phyloP scores from a whole-genome alignment of 2,797 vertebrate species.

The Leptatherina wallacei region DNA sequence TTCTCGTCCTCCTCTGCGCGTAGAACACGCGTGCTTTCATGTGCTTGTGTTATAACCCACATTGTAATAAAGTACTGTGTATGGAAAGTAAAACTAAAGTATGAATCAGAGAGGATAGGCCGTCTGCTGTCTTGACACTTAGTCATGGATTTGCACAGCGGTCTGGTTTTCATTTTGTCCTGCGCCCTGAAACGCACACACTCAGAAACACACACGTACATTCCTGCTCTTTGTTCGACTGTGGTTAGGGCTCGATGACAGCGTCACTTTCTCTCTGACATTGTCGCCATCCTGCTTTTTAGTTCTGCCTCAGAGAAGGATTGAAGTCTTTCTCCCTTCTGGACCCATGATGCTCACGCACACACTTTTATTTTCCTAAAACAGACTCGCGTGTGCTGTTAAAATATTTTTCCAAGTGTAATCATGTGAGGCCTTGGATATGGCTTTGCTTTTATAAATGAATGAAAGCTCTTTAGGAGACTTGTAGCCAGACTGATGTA shows the following conservation, averaged over 20 bases:
- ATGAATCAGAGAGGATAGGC: conserved; percentile 32
- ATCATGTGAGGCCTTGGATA: conserved; percentile 18
- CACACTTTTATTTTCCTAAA: neutral
- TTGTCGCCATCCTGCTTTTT: conserved; percentile 22
- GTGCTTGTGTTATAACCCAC: conserved; percentile 26
- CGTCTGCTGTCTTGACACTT: conserved; percentile 44
- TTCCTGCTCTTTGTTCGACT: conserved; percentile 50
- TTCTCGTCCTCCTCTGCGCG: conserved; percentile 4
- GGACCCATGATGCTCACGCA: neutral
- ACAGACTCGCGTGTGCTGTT: neutral
- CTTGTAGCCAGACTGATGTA: conserved; percentile 12
- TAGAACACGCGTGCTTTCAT: conserved; percentile 27
- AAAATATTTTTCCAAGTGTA: conserved; percentile 15
- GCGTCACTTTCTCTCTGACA: conserved; percentile 52
- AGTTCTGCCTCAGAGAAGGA: conserved; percentile 31
- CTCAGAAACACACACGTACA: conserved; percentile 27
- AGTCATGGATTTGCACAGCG: conserved; percentile 20
- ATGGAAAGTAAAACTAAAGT: conserved; percentile 35
- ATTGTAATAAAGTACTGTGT: conserved; percentile 11
- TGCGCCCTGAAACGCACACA: conserved; percentile 22
- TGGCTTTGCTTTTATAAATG: conserved; percentile 27
- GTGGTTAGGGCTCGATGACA: conserved; percentile 49
- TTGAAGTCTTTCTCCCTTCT: conserved; percentile 6
- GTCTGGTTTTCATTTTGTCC: conserved; percentile 65
- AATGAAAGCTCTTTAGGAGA: conserved; percentile 24